A percentile compares a stretch with the other conserved stretches of the same genome.
phyloP scores from a whole-genome alignment of 1,140 invertebrate species.

The Tenebrio molitor region DNA sequence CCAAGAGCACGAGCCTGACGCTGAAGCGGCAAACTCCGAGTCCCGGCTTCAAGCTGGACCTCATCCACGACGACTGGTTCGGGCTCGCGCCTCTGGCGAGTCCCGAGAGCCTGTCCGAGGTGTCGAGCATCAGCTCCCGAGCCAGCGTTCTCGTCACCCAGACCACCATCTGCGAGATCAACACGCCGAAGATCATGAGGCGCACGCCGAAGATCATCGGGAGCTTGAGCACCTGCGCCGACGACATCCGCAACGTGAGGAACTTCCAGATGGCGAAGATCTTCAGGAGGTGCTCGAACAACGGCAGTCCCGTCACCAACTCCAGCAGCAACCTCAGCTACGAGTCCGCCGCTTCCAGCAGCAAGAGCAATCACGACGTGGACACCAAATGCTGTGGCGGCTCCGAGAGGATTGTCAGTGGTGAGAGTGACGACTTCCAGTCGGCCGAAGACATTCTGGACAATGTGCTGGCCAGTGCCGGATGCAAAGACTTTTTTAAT shows the following conservation, averaged over 20 bases:
- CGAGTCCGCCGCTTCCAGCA: conserved; percentile 68
- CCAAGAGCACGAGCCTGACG: conserved; percentile 58
- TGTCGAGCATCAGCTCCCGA: conserved; percentile 76
- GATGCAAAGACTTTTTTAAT: conserved; percentile 64
- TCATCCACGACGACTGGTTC: conserved; percentile 75
- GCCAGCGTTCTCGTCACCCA: conserved; percentile 66
- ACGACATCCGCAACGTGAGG: conserved; percentile 73
- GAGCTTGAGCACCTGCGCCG: conserved; percentile 76
- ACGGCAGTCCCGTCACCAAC: conserved; percentile 37
- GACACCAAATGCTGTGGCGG: conserved; percentile 49
- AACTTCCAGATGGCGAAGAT: conserved; percentile 69
- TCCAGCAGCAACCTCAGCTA: conserved; percentile 69
- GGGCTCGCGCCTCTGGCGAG: conserved; percentile 85
- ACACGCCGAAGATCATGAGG: conserved; percentile 71
- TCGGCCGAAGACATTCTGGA: conserved; percentile 67
- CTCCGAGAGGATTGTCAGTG: conserved; percentile 37
- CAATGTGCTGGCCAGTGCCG: conserved; percentile 63
- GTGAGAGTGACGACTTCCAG: conserved; percentile 64
- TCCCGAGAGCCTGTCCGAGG: conserved; percentile 87
- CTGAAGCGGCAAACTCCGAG: conserved; percentile 55
- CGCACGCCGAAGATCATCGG: conserved; percentile 77
- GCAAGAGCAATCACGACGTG: conserved; percentile 26
- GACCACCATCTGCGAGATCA: conserved; percentile 55
- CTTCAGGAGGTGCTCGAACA: conserved; percentile 53
- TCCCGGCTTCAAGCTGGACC: conserved; percentile 65